Evolutionary conservation across 2,113 vertebrate species (phyloP).

Genomic region (Nothoprocta perdicaria): DNA sequence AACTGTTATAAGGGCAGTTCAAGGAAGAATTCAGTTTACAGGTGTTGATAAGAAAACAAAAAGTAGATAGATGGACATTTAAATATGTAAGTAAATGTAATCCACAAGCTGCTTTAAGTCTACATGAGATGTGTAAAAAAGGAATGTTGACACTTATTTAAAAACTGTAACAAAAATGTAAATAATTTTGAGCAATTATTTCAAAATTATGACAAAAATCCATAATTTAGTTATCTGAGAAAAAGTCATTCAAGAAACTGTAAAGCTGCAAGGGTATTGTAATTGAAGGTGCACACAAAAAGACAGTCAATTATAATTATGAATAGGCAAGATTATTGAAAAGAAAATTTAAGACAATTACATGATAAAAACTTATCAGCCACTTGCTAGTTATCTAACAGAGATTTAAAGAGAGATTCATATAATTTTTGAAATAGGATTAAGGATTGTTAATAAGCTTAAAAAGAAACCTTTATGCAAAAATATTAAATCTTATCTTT

Average conservation of each 20-base stretch:
- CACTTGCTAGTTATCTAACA: constrained; percentile 33
- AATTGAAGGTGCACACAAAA: constrained; percentile 43
- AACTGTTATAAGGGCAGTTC: neutral
- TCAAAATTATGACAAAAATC: constrained; percentile 15
- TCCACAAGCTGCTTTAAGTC: neutral
- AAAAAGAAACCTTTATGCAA: neutral
- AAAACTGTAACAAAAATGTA: neutral
- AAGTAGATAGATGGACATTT: neutral
- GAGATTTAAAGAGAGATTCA: constrained; percentile 27
- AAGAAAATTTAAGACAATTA: constrained; percentile 34
- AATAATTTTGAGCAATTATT: constrained; percentile 2
- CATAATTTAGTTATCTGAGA: constrained; percentile 20
- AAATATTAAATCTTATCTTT: neutral
- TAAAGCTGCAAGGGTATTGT: neutral
- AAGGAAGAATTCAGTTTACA: neutral
- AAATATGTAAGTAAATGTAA: constrained; percentile 6
- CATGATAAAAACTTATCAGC: constrained; percentile 32
- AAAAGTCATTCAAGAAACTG: constrained; percentile 24
- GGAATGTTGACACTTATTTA: neutral
- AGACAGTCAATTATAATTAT: constrained; percentile 15
- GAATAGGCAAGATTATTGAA: constrained; percentile 32
- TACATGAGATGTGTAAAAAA: neutral
- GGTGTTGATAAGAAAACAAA: neutral
- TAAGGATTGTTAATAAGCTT: constrained; percentile 4
- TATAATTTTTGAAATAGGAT: constrained; percentile 19